A percentile compares a stretch with the other conserved stretches of the same genome.
These are phyloP conservation scores for Papilio helenus DNA, from an alignment of 1,140 invertebrate species.

Conservation along the genomic window DNA sequence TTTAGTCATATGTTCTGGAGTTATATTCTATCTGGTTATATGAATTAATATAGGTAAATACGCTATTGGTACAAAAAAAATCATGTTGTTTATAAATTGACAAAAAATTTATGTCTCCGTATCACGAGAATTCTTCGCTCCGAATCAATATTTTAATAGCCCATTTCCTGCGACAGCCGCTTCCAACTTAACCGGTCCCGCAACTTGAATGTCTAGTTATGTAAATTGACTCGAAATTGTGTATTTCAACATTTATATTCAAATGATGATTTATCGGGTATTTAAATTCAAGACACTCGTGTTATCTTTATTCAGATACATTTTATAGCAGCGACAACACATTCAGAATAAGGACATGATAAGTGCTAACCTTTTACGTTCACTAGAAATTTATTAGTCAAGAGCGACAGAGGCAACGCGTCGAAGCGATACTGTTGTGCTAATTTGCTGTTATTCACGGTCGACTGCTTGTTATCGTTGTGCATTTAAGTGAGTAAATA, in stretches of 20 bases:
- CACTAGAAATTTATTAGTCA: constrained; percentile 16
- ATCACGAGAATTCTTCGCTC: constrained; percentile 43
- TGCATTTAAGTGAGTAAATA: constrained; percentile 45
- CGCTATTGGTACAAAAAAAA: background rate
- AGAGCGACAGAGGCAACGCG: background rate
- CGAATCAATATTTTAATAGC: constrained; percentile 54
- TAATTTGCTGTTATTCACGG: constrained; percentile 51
- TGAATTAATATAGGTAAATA: background rate
- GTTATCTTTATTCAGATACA: constrained; percentile 21
- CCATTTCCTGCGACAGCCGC: constrained; percentile 48
- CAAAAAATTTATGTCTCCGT: constrained; percentile 44
- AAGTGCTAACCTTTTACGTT: constrained; percentile 29
- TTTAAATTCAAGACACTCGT: constrained; percentile 26
- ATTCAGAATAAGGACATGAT: constrained; percentile 11
- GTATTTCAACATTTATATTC: constrained; percentile 26
- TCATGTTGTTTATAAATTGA: constrained; percentile 41
- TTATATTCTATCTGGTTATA: background rate
- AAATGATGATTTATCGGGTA: constrained; percentile 30
- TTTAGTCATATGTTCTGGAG: background rate
- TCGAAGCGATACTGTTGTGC: constrained; percentile 30
- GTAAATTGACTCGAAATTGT: constrained; percentile 20
- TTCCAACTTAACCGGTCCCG: constrained; percentile 38
- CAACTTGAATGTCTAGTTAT: constrained; percentile 33
- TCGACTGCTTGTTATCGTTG: constrained; percentile 46
- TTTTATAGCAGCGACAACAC: constrained; percentile 22